Evolutionary conservation across 2,797 vertebrate species (phyloP).

Genomic region (Peromyscus melanophrys): DNA sequence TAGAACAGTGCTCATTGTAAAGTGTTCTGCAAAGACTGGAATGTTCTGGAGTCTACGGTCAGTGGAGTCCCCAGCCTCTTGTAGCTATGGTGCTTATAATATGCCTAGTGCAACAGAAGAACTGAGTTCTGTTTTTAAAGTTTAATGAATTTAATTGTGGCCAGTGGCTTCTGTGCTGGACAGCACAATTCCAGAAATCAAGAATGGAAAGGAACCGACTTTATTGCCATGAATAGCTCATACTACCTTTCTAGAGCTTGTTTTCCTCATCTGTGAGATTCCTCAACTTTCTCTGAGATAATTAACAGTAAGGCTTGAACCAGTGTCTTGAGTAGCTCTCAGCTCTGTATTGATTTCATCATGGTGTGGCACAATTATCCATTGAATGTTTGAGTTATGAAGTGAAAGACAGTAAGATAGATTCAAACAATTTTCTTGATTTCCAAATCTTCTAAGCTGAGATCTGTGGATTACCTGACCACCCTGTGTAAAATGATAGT

Average conservation of each 20-base stretch:
- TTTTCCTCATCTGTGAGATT: background rate
- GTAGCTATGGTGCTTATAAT: background rate
- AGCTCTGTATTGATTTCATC: background rate
- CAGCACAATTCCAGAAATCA: background rate
- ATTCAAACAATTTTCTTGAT: background rate
- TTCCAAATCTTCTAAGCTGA: background rate
- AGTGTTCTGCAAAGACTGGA: background rate
- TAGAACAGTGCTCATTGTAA: background rate
- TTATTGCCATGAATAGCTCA: background rate
- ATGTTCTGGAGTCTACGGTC: background rate
- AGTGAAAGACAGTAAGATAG: background rate
- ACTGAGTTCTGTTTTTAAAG: background rate
- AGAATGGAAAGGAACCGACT: background rate
- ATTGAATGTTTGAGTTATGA: background rate
- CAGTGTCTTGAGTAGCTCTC: background rate
- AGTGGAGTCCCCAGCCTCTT: background rate
- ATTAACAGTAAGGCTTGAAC: background rate
- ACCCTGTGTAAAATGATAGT: background rate
- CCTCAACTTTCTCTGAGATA: background rate
- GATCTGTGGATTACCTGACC: background rate
- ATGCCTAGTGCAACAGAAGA: background rate
- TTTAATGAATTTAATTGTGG: constrained; percentile 16
- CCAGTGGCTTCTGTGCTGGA: background rate
- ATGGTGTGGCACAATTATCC: background rate
- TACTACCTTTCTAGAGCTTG: background rate